Evolutionary conservation across 2,797 vertebrate genomes (phyloP), one percentile per base, ranked within the genome.

Genomic region (Sciaenops ocellatus): DNA sequence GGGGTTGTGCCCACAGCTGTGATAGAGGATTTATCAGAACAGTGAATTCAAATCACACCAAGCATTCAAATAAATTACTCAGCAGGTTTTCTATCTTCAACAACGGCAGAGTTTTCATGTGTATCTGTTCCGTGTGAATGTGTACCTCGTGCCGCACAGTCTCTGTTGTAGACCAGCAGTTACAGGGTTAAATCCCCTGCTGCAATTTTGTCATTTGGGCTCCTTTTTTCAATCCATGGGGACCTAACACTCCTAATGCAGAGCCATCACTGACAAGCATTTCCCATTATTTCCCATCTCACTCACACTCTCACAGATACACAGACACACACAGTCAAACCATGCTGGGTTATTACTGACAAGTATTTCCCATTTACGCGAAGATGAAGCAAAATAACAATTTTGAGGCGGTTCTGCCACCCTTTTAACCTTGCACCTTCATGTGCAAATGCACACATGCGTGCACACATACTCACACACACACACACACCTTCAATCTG

Each of bases 291-390:
- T 86, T 76, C 59, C 63, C 34, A 67, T 82, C 84, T 83, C 80
- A 42, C 76, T 71, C 64, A 44, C 64, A 59, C 78, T 24, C 47
- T 34, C 63, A 75, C 57, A 64, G 56, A 75, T 57, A 63, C 69
- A 70, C 46, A 77, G 68, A 80, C 69, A 61, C 54, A 76, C 54
- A 20, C 65, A 61, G 59, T 47, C 72, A 79, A 52, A 60, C 61
- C 20, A 66, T 60, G 67, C 79, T 85, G 73, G 76, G 85, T 88
- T 88, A 90, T 91, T 89, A 89, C 87, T 85, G 84, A 91, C 90
- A 92, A 89, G 88, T 72, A 80, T 88, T 93, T 94, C 73, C 87
- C 88, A 91, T 93, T 91, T 89, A 80, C 82, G 75, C 24, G 0
- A 86, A 85, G 77, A 89, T 89, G 82, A 87, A 81, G 80, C 71